A percentile compares a stretch with the other conserved stretches of the same genome.
These are phyloP conservation scores for Eupithecia subumbrata DNA, from an alignment of 2,888 invertebrate genomes.

Conservation along the genomic window DNA sequence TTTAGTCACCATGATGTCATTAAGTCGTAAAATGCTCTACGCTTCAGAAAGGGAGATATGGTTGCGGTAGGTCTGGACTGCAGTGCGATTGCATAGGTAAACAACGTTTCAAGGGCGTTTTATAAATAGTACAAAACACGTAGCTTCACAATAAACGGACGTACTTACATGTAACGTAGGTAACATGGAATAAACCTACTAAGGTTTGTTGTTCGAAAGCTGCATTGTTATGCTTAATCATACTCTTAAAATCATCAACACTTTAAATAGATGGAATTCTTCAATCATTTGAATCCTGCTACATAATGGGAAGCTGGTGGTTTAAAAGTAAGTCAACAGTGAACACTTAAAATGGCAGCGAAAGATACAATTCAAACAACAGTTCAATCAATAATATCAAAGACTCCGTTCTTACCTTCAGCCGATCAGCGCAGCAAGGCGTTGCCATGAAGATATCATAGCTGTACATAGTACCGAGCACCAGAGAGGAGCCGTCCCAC, in stretches of 20 bases:
- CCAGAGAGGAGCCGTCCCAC: constrained; percentile 97
- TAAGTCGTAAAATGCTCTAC: constrained; percentile 34
- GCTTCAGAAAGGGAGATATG: constrained; percentile 27
- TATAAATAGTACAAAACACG: constrained; percentile 9
- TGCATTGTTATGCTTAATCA: neutral
- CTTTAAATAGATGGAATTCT: neutral
- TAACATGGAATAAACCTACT: no score
- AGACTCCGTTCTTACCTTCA: constrained; percentile 86
- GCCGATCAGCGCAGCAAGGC: constrained; percentile 96
- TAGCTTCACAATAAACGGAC: neutral
- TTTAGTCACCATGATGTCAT: constrained; percentile 32
- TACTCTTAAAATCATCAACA: no score
- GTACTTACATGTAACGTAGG: no score
- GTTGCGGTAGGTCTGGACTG: constrained; percentile 28
- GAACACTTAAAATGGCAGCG: neutral
- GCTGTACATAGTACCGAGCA: constrained; percentile 98
- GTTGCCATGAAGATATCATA: constrained; percentile 99
- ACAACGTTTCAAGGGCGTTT: constrained; percentile 17
- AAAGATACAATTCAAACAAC: neutral
- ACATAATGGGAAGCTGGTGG: neutral
- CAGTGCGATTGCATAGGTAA: constrained; percentile 19
- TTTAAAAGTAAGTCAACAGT: neutral
- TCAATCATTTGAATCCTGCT: neutral
- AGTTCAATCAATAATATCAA: neutral
- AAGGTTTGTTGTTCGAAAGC: constrained; percentile 7